Evolutionary conservation across 2,797 vertebrate species (phyloP), one percentile per base, ranked within the genome.

Genomic region (Epinephelus coioides): DNA sequence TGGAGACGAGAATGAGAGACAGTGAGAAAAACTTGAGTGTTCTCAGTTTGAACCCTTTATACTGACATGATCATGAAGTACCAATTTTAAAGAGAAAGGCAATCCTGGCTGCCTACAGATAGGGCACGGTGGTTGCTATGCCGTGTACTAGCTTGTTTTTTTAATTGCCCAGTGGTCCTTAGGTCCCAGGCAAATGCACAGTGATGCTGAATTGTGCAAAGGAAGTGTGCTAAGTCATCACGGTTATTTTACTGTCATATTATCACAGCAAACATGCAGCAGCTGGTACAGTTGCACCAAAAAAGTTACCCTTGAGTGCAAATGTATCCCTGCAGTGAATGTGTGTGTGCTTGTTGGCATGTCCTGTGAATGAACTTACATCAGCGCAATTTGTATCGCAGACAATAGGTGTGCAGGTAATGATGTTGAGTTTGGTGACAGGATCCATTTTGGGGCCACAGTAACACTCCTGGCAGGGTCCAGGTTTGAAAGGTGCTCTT

Each of bases 391-490:
- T 14, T 4, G 0, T 64, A 19, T 89, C 51, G 83, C 97, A 99
- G 34, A 92, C 68, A 59, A 96, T 38, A 0, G 40, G 89, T 15
- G 44, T 55, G 76, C 98, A 99, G 5, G 8, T 67, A 61, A 97
- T 90, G 46, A 63, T 3, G 23, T 97, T 89, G 43, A 97, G 89
- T 11, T 85, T 78, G 17, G 95, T 96, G 34, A 4, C 50, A 17
- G 79, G 5, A 2, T 97, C 84, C 8, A 86, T 63, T 3, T 4
- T 1, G 0, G 73, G 0, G 6, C 95, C 90, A 80, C 98, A 99
- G 8, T 73, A 0, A 60, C 98, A 99, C 1, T 86, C 53, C 43
- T 95, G 73, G 73, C 98, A 99, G n/a, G 75, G 51, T 9, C 47
- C 49, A 0, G 66, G 73, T n/a, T 2, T 18, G 0, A 53, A 34